Conservation (phyloP, 2,888 invertebrate species). For the Phaonia tiefii region DNA sequence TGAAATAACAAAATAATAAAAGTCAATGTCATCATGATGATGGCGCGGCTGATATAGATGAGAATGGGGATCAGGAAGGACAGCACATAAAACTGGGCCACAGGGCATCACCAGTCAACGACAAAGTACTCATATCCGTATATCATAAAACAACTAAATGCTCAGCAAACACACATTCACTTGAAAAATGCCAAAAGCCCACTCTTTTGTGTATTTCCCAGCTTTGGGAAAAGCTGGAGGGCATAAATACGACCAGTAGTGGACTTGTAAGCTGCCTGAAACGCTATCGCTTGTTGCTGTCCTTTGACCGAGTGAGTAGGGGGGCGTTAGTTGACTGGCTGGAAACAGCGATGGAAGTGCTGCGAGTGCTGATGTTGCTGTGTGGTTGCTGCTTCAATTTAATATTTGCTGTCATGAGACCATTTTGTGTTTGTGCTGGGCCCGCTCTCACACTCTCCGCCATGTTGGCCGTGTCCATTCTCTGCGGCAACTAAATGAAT, state of each 20-base stretch:
- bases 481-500: slow-evolving; percentile 76
- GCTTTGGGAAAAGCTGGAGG: background rate
- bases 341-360: slow-evolving; percentile 44
- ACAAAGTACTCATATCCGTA: slow-evolving; percentile 1
- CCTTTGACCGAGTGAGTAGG: no score
- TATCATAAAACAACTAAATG: slow-evolving; percentile 11
- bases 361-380: background rate
- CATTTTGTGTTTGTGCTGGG: background rate
- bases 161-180: background rate
- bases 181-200: background rate
- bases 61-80: background rate
- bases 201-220: background rate
- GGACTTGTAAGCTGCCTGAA: slow-evolving; percentile 17
- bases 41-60: slow-evolving; percentile 14
- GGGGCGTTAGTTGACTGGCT: slow-evolving; percentile 12
- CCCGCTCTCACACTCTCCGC: slow-evolving; percentile 5
- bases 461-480: slow-evolving; percentile 58
- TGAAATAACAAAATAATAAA: slow-evolving; percentile 76
- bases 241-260: slow-evolving; percentile 16
- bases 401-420: slow-evolving; percentile 56
- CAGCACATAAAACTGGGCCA: background rate
- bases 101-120: slow-evolving; percentile 4
- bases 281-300: slow-evolving; percentile 34
- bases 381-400: slow-evolving; percentile 53
- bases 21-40: slow-evolving; percentile 72